phyloP scores from a whole-genome alignment of 2,888 invertebrate genomes.

The Tryphoninae sp. region DNA sequence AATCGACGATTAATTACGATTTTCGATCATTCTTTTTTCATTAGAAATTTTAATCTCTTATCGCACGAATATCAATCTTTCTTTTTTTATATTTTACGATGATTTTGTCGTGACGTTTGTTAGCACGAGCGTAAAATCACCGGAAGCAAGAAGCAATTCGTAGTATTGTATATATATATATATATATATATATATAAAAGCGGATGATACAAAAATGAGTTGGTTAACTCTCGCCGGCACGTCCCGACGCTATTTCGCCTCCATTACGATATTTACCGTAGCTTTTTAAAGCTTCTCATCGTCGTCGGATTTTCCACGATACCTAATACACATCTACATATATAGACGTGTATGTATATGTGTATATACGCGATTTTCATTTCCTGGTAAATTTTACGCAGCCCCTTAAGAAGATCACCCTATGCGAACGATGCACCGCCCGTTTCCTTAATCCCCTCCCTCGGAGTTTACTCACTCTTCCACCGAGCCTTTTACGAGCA shows the following conservation, averaged over 20 bases:
- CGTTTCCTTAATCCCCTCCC: constrained; percentile 53
- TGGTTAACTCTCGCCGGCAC: constrained; percentile 79
- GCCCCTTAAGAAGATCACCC: constrained; percentile 50
- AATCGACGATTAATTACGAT: too few species aligned
- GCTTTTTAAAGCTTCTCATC: constrained; percentile 65
- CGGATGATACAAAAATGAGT: constrained; percentile 76
- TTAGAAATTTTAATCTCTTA: too few species aligned
- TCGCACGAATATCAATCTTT: background rate
- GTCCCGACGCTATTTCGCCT: constrained; percentile 75
- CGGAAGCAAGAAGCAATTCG: constrained; percentile 5
- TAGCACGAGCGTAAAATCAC: constrained; percentile 14
- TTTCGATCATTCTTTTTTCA: too few species aligned
- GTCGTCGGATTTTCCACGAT: constrained; percentile 34
- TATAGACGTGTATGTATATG: background rate
- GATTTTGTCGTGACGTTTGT: background rate
- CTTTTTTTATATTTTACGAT: constrained; percentile 3
- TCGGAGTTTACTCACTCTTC: constrained; percentile 26
- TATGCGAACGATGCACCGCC: constrained; percentile 56
- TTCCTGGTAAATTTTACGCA: constrained; percentile 49
- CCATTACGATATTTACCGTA: constrained; percentile 78
- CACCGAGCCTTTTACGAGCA: constrained; percentile 50
- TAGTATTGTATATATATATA: constrained; percentile 1
- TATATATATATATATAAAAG: constrained; percentile 34
- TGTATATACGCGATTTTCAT: constrained; percentile 18
- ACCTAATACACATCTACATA: background rate